These are phyloP conservation scores for Crambe crambe DNA, from an alignment of 37 sponge, comb jelly and placozoan genomes.

Conservation along the genomic window DNA sequence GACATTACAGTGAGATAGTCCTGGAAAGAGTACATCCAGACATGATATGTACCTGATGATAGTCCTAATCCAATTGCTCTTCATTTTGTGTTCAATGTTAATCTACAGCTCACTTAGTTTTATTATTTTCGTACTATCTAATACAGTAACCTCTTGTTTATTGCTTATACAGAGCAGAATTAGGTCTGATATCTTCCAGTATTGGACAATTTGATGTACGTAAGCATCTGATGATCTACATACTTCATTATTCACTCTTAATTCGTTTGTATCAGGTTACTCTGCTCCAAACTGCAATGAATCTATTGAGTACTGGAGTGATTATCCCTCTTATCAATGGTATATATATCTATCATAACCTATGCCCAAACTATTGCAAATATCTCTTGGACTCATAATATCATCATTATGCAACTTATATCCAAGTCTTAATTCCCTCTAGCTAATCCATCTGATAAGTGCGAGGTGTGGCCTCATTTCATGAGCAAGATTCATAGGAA, in stretches of 20 bases:
- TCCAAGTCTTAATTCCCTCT: too few species aligned
- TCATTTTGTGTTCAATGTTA: not conserved
- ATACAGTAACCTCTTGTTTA: not conserved
- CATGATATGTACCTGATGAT: too few species aligned
- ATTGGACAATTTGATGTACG: constrained; percentile 70
- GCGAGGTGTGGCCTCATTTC: too few species aligned
- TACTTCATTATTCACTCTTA: not conserved
- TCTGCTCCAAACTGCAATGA: constrained; percentile 44
- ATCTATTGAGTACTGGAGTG: constrained; percentile 28
- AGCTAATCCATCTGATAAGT: too few species aligned
- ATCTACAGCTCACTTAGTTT: too few species aligned
- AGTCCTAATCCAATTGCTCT: not conserved
- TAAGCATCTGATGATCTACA: not conserved
- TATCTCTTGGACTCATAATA: too few species aligned
- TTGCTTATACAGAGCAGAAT: constrained; percentile 40
- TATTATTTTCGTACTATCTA: too few species aligned
- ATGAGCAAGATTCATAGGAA: too few species aligned
- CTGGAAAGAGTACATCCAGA: too few species aligned
- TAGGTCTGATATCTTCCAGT: constrained; percentile 41
- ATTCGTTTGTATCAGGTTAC: constrained; percentile 27
- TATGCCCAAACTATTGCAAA: too few species aligned
- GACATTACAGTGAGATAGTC: too few species aligned
- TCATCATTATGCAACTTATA: too few species aligned
- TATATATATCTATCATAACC: constrained; percentile 25
- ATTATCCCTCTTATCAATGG: constrained; percentile 60